Conservation (phyloP, 2,113 vertebrate species). For the Corythoichthys intestinalis region DNA sequence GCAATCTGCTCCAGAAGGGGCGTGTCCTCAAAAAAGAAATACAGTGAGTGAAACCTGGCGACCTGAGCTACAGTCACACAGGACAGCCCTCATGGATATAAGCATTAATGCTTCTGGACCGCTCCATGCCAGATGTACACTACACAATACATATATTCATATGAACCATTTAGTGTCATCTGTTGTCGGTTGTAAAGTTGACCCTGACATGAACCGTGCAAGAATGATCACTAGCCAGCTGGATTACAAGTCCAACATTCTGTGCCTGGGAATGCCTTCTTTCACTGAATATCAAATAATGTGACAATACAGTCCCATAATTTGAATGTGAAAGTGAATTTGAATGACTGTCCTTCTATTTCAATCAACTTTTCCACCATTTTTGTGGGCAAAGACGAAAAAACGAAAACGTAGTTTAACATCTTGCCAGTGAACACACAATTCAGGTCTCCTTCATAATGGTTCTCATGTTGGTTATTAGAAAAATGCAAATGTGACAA, state of each 20-base stretch:
- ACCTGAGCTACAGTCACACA: slow-evolving; percentile 12
- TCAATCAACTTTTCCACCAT: background rate
- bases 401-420: background rate
- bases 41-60: slow-evolving; percentile 19
- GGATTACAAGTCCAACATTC: slow-evolving; percentile 5
- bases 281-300: slow-evolving; percentile 22
- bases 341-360: slow-evolving; percentile 3
- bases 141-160: background rate
- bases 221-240: background rate
- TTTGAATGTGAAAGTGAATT: background rate
- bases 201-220: background rate
- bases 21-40: slow-evolving; percentile 8
- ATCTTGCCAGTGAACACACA: background rate
- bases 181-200: background rate
- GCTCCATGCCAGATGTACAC: background rate
- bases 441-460: background rate
- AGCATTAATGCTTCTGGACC: background rate
- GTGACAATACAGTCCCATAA: background rate
- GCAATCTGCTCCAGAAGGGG: slow-evolving; percentile 36
- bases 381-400: background rate
- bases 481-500: background rate
- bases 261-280: background rate
- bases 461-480: background rate
- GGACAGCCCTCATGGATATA: slow-evolving; percentile 14
- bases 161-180: too few relatives aligned